Evolutionary conservation across 2,888 invertebrate genomes (phyloP).

Genomic region (Thecophora atra): DNA sequence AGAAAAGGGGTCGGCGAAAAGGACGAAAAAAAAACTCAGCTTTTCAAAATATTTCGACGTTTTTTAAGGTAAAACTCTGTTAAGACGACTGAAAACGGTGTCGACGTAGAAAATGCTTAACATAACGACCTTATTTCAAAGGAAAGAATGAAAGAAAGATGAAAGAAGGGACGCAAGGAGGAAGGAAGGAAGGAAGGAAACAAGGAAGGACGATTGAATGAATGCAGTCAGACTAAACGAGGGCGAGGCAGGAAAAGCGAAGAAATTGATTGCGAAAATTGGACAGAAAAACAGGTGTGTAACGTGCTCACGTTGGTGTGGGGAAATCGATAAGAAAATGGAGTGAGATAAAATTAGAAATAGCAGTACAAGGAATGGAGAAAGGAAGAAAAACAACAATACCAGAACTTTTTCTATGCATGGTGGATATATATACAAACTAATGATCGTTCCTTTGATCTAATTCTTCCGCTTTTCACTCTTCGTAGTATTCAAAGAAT

Average conservation of each 20-base stretch:
- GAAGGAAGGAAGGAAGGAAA: not conserved
- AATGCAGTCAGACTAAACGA: not conserved
- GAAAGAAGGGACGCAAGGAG: not conserved
- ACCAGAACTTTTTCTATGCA: too few species aligned
- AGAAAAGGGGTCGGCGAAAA: slow-evolving; percentile 23
- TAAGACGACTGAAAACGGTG: slow-evolving; percentile 10
- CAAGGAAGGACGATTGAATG: not conserved
- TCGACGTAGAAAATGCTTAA: slow-evolving; percentile 32
- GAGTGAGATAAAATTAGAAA: not conserved
- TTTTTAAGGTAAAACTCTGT: slow-evolving; percentile 1
- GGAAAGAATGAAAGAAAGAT: not conserved
- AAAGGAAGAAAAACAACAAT: not conserved
- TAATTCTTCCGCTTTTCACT: too few species aligned
- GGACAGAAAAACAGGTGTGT: slow-evolving; percentile 40
- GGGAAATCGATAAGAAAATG: slow-evolving; percentile 18
- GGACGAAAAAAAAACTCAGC: slow-evolving; percentile 1
- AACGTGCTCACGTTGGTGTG: not conserved
- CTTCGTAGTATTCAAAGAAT: too few species aligned
- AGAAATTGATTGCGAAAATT: slow-evolving; percentile 1
- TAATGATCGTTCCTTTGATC: too few species aligned
- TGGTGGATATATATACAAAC: too few species aligned
- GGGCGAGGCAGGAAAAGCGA: not conserved
- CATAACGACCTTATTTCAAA: slow-evolving; percentile 35
- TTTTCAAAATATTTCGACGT: not conserved
- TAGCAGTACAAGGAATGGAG: not conserved